Evolutionary conservation across 2,888 invertebrate genomes (phyloP).

Genomic region (Drosophila suboccidentalis): DNA sequence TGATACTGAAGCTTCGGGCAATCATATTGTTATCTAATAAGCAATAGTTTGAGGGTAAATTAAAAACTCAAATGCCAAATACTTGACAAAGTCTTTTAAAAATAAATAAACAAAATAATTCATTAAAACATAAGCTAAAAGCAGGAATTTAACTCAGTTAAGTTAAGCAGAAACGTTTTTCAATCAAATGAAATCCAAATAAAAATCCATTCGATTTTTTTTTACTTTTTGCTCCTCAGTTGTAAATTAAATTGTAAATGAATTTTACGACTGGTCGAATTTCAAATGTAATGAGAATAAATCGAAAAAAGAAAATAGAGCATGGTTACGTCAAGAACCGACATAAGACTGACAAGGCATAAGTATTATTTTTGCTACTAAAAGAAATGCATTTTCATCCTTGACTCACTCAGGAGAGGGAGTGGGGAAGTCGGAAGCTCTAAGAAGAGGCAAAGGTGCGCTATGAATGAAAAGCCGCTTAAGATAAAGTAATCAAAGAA

Average conservation of each 20-base stretch:
- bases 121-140: not conserved
- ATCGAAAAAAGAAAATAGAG: constrained; percentile 12
- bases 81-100: not conserved
- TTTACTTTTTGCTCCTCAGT: constrained; percentile 1
- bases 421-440: not conserved
- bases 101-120: not conserved
- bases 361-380: constrained; percentile 40
- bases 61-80: not conserved
- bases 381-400: constrained; percentile 44
- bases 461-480: constrained; percentile 46
- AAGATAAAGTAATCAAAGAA: constrained; percentile 60
- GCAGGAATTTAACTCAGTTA: too few relatives aligned
- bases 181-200: constrained; percentile 42
- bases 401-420: not conserved
- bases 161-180: not conserved
- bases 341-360: constrained; percentile 34
- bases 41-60: not conserved
- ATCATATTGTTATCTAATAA: not conserved
- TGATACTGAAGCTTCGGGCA: too few relatives aligned
- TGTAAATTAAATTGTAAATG: constrained; percentile 49
- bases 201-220: constrained; percentile 51
- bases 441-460: constrained; percentile 19
- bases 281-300: constrained; percentile 49
- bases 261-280: constrained; percentile 62
- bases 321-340: constrained; percentile 22